Base-by-base conservation (phyloP, 2,888 invertebrate species). In the Pycnomerus fuliginosus region DNA sequence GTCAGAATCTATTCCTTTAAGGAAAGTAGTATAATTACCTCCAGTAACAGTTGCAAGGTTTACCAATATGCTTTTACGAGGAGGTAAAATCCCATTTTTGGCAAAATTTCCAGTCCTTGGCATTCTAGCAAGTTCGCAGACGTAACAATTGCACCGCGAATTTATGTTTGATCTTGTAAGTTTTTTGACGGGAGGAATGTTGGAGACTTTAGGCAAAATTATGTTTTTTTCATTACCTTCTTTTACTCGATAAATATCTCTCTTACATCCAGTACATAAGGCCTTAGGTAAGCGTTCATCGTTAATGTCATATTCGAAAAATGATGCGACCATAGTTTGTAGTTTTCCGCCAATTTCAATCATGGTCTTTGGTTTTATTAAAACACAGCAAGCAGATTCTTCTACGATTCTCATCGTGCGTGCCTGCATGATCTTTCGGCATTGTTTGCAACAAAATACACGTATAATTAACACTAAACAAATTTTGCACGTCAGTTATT, bases 331-430 rank as follows among this genome's bases (percentile, higher is more conserved):
- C 5, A 5, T 8, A 20, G 20, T 20, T 20, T 20, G 4, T 5
- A 20, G 20, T 20, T 20, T 20, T 20, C 20, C 20, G 8, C 20
- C 5, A 20, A 20, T 20, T 8, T 20, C 20, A 20, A 8, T 20
- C 20, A 20, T 20, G 20, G 20, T 20, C 3, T 28, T 31, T 28
- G 3, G 16, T 16, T 13, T 31, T 31, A 4, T 3, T 10, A 31
- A 31, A 31, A 16, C 31, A 31, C 17, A 31, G 16, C 14, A 16
- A 5, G 10, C 31, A 31, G 4, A 31, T 16, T 10, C 3, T 14
- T n/a, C 15, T 15, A 10, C 31, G 12, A 10, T 16, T 5, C 13
- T 31, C 31, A 16, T 31, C 31, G 15, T 31, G 31, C 3, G 31
- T 31, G 8, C 20, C 20, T 4, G 20, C 20, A 20, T 20, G 20